Evolutionary conservation across 2,888 invertebrate genomes (phyloP).

Genomic region (Synergus japonicus): DNA sequence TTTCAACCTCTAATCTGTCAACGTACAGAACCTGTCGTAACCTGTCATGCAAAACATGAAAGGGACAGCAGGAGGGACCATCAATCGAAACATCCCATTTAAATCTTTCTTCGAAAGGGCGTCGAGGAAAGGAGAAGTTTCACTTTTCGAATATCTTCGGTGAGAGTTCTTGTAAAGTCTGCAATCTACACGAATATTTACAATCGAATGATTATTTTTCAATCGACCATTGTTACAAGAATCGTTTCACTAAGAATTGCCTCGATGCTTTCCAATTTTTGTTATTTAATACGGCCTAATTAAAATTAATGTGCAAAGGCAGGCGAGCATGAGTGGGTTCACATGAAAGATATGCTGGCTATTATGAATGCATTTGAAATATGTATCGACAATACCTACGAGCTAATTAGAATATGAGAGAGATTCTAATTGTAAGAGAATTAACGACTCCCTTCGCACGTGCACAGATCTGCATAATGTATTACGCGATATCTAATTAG

Average conservation of each 20-base stretch:
- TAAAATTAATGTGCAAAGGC: conserved; percentile 24
- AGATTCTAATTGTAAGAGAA: background rate
- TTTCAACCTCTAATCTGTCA: conserved; percentile 27
- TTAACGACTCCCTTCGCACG: conserved; percentile 26
- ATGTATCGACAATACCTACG: conserved; percentile 17
- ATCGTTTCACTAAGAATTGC: conserved; percentile 3
- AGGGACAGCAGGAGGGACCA: conserved; percentile 41
- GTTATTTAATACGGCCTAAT: conserved; percentile 30
- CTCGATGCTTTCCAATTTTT: conserved; percentile 33
- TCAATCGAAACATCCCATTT: conserved; percentile 36
- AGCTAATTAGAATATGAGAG: conserved; percentile 25
- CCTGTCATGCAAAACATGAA: conserved; percentile 37
- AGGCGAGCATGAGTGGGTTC: conserved; percentile 19
- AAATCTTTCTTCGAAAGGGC: conserved; percentile 57
- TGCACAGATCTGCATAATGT: conserved; percentile 32
- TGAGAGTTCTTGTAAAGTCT: conserved; percentile 65
- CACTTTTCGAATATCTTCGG: conserved; percentile 73
- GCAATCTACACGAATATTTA: conserved; percentile 53
- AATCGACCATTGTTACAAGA: conserved; percentile 44
- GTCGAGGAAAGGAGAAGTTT: conserved; percentile 63
- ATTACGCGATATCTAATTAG: conserved; percentile 37
- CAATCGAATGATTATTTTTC: conserved; percentile 54
- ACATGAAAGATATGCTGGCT: conserved; percentile 4
- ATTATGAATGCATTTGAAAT: background rate
- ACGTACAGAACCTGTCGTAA: conserved; percentile 30